Evolutionary conservation across 2,113 vertebrate species (phyloP).

Genomic region (Girardinichthys multiradiatus): DNA sequence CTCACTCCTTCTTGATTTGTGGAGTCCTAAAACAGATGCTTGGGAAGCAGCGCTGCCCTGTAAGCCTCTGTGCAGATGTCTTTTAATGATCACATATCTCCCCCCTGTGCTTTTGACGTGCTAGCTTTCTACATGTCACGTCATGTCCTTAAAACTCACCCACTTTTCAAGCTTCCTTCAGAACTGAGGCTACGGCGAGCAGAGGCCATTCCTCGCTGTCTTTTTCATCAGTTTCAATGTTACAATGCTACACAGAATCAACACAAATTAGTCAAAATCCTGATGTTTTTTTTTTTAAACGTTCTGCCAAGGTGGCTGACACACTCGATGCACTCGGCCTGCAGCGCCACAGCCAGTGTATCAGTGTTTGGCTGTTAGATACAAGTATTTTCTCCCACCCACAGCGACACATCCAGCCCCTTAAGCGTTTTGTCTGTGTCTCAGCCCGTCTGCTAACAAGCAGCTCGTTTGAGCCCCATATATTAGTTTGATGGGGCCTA

Average conservation of each 20-base stretch:
- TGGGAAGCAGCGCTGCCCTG: slow-evolving; percentile 54
- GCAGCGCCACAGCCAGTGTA: slow-evolving; percentile 33
- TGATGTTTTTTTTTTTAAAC: slow-evolving; percentile 5
- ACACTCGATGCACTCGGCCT: slow-evolving; percentile 9
- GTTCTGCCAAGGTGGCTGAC: slow-evolving; percentile 33
- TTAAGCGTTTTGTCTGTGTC: slow-evolving; percentile 50
- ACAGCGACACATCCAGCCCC: slow-evolving; percentile 22
- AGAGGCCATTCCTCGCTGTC: not conserved
- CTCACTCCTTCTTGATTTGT: slow-evolving; percentile 9
- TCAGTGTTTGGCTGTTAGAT: slow-evolving; percentile 43
- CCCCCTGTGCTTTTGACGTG: slow-evolving; percentile 56
- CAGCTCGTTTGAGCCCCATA: slow-evolving; percentile 23
- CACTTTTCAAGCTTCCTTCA: slow-evolving; percentile 18
- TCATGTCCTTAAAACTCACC: slow-evolving; percentile 44
- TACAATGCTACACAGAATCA: slow-evolving; percentile 2
- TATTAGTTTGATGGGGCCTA: slow-evolving; percentile 34
- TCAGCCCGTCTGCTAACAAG: slow-evolving; percentile 52
- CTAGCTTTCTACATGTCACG: slow-evolving; percentile 42
- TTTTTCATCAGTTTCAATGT: not conserved
- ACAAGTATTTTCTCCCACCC: slow-evolving; percentile 51
- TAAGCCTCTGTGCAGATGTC: slow-evolving; percentile 60
- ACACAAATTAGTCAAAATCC: slow-evolving; percentile 32
- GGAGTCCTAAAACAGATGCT: slow-evolving; percentile 55
- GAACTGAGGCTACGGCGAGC: slow-evolving; percentile 4
- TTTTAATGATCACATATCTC: slow-evolving; percentile 68